Evolutionary conservation across 2,797 vertebrate species (phyloP).

Genomic region (Poecile montanus): DNA sequence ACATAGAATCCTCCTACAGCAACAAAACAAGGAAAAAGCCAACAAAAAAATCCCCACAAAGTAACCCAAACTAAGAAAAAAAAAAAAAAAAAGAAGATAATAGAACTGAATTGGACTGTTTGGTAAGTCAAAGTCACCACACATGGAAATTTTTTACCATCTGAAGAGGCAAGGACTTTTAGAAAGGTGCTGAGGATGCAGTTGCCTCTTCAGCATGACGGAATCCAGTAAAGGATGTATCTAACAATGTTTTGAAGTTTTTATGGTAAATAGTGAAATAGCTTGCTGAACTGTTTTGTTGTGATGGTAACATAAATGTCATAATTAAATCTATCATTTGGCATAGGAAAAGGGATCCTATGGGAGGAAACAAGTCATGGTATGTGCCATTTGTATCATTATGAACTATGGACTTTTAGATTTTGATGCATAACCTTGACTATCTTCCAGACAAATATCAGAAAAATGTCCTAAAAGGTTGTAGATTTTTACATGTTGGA

Average conservation of each 20-base stretch:
- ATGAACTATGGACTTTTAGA: conserved; percentile 4
- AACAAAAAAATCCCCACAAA: background rate
- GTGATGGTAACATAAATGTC: background rate
- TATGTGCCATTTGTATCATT: background rate
- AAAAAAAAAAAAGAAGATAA: background rate
- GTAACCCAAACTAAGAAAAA: background rate
- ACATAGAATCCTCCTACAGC: background rate
- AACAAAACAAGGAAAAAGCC: background rate
- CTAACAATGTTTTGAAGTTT: background rate
- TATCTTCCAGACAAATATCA: conserved; percentile 37
- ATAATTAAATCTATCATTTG: background rate
- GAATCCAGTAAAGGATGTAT: background rate
- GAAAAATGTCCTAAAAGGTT: conserved; percentile 12
- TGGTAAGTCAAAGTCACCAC: background rate
- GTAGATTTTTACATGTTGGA: conserved; percentile 21
- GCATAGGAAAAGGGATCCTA: background rate
- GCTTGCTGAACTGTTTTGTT: background rate
- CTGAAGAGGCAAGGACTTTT: background rate
- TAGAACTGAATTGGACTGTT: background rate
- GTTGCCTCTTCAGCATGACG: background rate
- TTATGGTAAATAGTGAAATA: background rate
- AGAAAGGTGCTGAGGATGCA: background rate
- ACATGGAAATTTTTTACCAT: background rate
- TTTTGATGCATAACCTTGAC: conserved; percentile 39
- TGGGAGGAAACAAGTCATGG: background rate